Evolutionary conservation across 2,888 invertebrate genomes (phyloP), one percentile per base, ranked within the genome.

Genomic region (Vannuccia rotundouncinata): DNA sequence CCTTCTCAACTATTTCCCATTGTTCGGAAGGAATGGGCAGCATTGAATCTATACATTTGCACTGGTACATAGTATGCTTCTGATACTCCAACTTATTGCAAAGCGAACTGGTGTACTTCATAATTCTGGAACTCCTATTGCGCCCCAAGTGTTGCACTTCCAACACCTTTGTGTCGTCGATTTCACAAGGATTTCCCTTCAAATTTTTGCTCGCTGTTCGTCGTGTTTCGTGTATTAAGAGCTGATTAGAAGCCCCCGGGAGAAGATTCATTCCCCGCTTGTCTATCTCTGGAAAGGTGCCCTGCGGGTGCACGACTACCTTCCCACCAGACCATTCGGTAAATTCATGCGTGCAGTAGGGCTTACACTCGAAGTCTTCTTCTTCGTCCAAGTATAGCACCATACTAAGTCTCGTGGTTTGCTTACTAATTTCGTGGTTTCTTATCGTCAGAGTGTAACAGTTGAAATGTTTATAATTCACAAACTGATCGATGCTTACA

Each of bases 381-480:
- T 77, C 77, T 59, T 77, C 77, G 25, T 77, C 77, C n/a, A 77
- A 59, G 60, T 77, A 77, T n/a, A 77, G 59, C 22, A 77, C 59
- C 31, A 77, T 45, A 59, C 77, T 77, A n/a, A 77, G 59, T 45
- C 60, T 2, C 5, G n/a, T 25, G 2, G 59, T 59, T 5, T 17
- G 45, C 25, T 59, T 2, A 31, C 77, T 77, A 10, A 77, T 77
- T 29, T 29, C 25, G 5, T 2, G 13, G 60, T 77, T 22, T 2
- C 27, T 74, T 59, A 77, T 59, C 13, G 77, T 77, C 13, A 77
- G 60, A 1, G 77, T 77, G 25, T 45, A 77, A 59, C 77, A 77
- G 31, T 77, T 77, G 25, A 77, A 77, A 25, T 77, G 59, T 45
- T 77, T 77, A 25, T 77, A 77, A 25, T 29, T 77, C 27, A 77